Percentiles rank a stretch among this genome's conserved stretches.
phyloP scores from a whole-genome alignment of 1,140 invertebrate species.

The Oscheius sp. region DNA sequence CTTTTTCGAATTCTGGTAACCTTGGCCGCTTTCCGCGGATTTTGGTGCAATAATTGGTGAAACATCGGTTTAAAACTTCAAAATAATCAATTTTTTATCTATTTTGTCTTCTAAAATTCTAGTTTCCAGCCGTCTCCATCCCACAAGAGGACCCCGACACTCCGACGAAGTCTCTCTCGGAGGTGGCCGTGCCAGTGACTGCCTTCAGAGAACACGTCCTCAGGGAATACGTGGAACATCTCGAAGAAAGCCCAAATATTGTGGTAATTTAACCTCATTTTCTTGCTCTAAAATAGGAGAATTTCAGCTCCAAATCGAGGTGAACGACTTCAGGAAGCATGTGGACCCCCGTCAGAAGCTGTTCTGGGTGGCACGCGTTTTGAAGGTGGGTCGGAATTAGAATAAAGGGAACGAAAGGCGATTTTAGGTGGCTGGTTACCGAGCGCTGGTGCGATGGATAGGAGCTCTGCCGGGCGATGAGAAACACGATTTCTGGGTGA shows the following conservation, averaged over 20 bases:
- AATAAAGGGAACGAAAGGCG: background rate
- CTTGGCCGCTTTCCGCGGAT: too few relatives aligned
- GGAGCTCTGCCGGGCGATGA: slow-evolving; percentile 17
- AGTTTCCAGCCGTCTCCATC: too few relatives aligned
- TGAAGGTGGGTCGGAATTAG: slow-evolving; percentile 17
- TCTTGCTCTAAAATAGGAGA: background rate
- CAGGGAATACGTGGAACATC: background rate
- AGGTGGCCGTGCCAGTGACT: background rate
- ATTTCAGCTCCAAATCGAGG: slow-evolving; percentile 5
- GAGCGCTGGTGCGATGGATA: slow-evolving; percentile 31
- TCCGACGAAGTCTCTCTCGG: too few relatives aligned
- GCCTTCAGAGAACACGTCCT: background rate
- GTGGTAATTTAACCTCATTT: background rate
- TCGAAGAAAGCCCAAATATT: background rate
- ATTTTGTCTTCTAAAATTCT: too few relatives aligned
- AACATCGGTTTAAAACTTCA: too few relatives aligned
- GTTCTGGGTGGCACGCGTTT: background rate
- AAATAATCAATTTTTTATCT: too few relatives aligned
- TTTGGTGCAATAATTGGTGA: too few relatives aligned
- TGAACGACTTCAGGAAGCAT: slow-evolving; percentile 3
- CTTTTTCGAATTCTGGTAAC: too few relatives aligned
- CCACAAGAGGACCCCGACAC: too few relatives aligned
- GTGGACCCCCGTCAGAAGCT: background rate
- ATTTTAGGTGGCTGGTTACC: slow-evolving; percentile 21
- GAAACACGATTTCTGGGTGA: slow-evolving; percentile 40